Percentiles rank a stretch among this genome's conserved stretches.
phyloP scores from a whole-genome alignment of 2,113 vertebrate genomes.

The Cettia cetti region DNA sequence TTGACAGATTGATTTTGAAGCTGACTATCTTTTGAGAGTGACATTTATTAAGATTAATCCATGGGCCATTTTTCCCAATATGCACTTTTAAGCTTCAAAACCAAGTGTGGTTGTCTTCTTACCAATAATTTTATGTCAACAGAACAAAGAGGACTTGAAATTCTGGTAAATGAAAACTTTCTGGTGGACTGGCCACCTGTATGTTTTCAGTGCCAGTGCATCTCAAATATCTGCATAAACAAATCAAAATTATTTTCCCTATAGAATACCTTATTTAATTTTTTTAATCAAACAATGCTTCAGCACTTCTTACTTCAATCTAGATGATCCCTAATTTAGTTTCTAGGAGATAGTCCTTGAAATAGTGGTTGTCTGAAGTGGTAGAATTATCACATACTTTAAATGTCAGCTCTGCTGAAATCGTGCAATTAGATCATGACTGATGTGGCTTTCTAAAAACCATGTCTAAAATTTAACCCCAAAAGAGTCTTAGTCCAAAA shows the following conservation, averaged over 20 bases:
- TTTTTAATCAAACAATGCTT: neutral
- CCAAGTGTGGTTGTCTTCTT: neutral
- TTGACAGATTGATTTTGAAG: conserved; percentile 10
- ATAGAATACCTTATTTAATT: neutral
- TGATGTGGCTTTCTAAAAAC: conserved; percentile 46
- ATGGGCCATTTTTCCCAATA: neutral
- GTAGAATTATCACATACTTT: conserved; percentile 63
- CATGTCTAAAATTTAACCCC: conserved; percentile 20
- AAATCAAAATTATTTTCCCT: neutral
- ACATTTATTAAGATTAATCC: neutral
- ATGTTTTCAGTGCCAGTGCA: neutral
- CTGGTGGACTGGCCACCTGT: neutral
- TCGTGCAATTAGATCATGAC: conserved; percentile 31
- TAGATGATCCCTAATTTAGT: conserved; percentile 11
- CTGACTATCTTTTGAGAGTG: neutral
- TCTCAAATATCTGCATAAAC: neutral
- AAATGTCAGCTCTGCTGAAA: conserved; percentile 49
- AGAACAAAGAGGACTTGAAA: neutral
- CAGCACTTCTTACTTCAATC: neutral
- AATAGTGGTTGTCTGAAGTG: conserved; percentile 35
- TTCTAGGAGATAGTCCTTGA: conserved; percentile 42
- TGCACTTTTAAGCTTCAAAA: neutral
- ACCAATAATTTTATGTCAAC: neutral
- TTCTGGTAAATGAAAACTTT: neutral
- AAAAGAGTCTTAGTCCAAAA: neutral